Evolutionary conservation across 30 jellyfish, hydroid and myxozoan genomes (phyloP).

Genomic region (Pelagia noctiluca): DNA sequence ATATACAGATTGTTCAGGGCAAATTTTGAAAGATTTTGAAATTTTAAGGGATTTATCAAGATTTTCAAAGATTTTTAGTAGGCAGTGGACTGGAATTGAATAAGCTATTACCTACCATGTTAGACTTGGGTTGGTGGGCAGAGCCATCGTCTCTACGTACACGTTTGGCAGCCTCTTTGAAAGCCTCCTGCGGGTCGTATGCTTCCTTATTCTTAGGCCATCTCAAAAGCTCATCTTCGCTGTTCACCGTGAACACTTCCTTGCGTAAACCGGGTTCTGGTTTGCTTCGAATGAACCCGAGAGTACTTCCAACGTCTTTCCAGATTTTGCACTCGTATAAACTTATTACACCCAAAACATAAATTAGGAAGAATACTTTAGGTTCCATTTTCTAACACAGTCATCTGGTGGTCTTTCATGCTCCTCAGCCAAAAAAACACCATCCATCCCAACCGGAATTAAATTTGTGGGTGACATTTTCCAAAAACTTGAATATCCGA

Average conservation of each 20-base stretch:
- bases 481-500: too few relatives aligned
- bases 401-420: too few relatives aligned
- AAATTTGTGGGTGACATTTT: too few relatives aligned
- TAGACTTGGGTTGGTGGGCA: slow-evolving; percentile 17
- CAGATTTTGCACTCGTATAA: slow-evolving; percentile 38
- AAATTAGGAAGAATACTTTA: background rate
- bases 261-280: slow-evolving; percentile 47
- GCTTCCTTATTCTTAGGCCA: slow-evolving; percentile 62
- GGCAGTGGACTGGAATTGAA: too few relatives aligned
- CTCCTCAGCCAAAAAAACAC: too few relatives aligned
- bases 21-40: too few relatives aligned
- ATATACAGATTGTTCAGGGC: too few relatives aligned
- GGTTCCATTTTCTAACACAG: background rate
- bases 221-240: slow-evolving; percentile 34
- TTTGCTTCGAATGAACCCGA: slow-evolving; percentile 11
- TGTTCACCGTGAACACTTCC: slow-evolving; percentile 35
- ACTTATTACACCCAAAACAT: background rate
- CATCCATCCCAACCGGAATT: too few relatives aligned
- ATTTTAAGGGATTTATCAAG: too few relatives aligned
- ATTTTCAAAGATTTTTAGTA: too few relatives aligned
- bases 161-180: slow-evolving; percentile 57
- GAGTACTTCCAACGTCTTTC: slow-evolving; percentile 62
- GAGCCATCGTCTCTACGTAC: slow-evolving; percentile 26
- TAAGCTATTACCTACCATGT: slow-evolving; percentile 1
- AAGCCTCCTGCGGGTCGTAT: slow-evolving; percentile 24